These are phyloP conservation scores for Vespertilio murinus DNA, from an alignment of 2,797 vertebrate species.

Conservation along the genomic window DNA sequence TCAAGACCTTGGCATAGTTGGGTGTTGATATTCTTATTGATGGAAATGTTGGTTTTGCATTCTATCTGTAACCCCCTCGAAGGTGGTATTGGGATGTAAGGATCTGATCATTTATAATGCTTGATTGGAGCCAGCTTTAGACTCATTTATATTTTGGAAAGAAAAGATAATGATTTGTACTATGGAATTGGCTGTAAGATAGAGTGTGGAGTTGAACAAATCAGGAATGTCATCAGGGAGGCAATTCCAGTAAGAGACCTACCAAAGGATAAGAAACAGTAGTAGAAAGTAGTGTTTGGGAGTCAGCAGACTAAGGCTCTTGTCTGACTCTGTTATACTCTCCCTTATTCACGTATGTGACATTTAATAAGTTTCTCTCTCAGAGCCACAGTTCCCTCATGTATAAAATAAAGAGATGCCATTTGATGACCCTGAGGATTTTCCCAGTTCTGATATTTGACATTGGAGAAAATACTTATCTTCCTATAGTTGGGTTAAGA, in stretches of 20 bases:
- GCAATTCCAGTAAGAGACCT: not conserved
- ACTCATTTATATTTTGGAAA: conserved; percentile 66
- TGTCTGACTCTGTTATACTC: not conserved
- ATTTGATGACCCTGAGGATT: not conserved
- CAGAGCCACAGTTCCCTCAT: not conserved
- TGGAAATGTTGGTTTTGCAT: conserved; percentile 77
- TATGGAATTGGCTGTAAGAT: conserved; percentile 32
- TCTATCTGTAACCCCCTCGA: conserved; percentile 75
- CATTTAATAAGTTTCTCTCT: conserved; percentile 14
- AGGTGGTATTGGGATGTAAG: conserved; percentile 78
- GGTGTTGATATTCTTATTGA: conserved; percentile 79
- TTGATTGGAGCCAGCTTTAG: conserved; percentile 63
- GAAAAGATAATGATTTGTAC: conserved; percentile 40
- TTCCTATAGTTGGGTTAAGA: not conserved
- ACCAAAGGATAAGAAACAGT: not conserved
- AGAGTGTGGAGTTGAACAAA: not conserved
- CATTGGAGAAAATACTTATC: not conserved
- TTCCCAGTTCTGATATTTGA: not conserved
- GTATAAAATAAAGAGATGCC: not conserved
- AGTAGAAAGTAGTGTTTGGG: not conserved
- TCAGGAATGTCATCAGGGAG: not conserved
- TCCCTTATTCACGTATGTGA: not conserved
- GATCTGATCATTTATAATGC: conserved; percentile 65
- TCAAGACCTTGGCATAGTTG: conserved; percentile 74
- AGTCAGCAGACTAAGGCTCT: not conserved